These are phyloP conservation scores for Drosophila birchii DNA, from an alignment of 2,888 invertebrate genomes.

Conservation along the genomic window DNA sequence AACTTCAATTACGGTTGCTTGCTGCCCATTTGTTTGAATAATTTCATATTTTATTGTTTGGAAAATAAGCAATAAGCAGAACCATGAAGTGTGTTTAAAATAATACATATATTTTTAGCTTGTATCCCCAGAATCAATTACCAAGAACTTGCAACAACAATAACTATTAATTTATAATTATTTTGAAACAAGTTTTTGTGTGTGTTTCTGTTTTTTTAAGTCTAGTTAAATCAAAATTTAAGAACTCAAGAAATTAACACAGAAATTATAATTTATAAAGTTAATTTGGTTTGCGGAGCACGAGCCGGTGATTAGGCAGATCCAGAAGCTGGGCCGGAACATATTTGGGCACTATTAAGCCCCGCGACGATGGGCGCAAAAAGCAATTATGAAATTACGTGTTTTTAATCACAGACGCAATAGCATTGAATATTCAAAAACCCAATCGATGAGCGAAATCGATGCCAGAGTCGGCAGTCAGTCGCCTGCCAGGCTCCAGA, in stretches of 20 bases:
- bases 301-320: conserved; percentile 64
- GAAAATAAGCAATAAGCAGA: not conserved
- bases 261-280: not conserved
- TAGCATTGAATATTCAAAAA: conserved; percentile 54
- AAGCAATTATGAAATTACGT: conserved; percentile 69
- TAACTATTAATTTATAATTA: not conserved
- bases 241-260: not conserved
- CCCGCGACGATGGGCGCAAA: conserved; percentile 38
- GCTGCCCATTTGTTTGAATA: conserved; percentile 1
- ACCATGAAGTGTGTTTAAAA: not conserved
- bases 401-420: conserved; percentile 41
- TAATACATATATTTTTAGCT: not conserved
- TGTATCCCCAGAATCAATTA: not conserved
- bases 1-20: conserved; percentile 2
- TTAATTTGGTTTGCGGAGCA: no score
- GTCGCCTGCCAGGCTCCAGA: conserved; percentile 54
- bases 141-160: not conserved
- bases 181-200: no score
- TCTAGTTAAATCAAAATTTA: not conserved
- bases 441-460: conserved; percentile 27
- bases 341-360: conserved; percentile 73
- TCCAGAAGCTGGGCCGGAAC: conserved; percentile 62
- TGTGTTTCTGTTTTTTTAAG: not conserved
- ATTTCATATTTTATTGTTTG: not conserved
- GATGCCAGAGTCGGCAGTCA: conserved; percentile 38